A percentile compares a stretch with the other conserved stretches of the same genome.
Conservation (phyloP, 1,140 invertebrate species). For the Drosophila sturtevanti region DNA sequence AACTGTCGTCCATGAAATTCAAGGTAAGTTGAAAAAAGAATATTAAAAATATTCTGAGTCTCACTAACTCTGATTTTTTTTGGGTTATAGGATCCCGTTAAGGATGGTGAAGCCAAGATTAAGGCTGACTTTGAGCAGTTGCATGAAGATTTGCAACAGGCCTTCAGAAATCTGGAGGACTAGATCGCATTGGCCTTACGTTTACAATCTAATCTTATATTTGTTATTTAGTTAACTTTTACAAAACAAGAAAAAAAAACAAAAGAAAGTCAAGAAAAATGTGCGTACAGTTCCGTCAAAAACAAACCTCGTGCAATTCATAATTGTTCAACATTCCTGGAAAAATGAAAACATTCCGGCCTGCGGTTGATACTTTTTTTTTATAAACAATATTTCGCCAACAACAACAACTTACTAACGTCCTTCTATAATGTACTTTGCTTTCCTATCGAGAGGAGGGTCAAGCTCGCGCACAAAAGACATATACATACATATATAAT, state of each 20-base stretch:
- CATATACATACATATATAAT: conserved; percentile 39
- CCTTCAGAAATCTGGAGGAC: conserved; percentile 99
- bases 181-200: conserved; percentile 84
- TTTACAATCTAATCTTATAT: conserved; percentile 78
- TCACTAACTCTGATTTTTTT: neutral
- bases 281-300: conserved; percentile 51
- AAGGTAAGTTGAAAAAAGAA: conserved; percentile 87
- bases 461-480: conserved; percentile 25
- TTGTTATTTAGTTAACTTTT: conserved; percentile 81
- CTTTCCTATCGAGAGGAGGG: conserved; percentile 28
- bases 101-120: conserved; percentile 98
- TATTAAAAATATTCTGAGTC: too few species aligned
- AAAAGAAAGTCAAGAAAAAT: conserved; percentile 40
- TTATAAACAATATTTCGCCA: conserved; percentile 22
- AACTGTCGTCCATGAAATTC: conserved; percentile 99
- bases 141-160: conserved; percentile 96
- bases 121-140: conserved; percentile 98
- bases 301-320: conserved; percentile 48
- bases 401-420: conserved; percentile 60
- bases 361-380: conserved; percentile 64
- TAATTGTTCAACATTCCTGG: conserved; percentile 62
- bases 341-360: conserved; percentile 75
- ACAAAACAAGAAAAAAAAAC: conserved; percentile 49
- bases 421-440: conserved; percentile 71
- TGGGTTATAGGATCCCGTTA: conserved; percentile 93